Evolutionary conservation across 2,888 invertebrate genomes (phyloP).

Genomic region (Drosophila anceps): DNA sequence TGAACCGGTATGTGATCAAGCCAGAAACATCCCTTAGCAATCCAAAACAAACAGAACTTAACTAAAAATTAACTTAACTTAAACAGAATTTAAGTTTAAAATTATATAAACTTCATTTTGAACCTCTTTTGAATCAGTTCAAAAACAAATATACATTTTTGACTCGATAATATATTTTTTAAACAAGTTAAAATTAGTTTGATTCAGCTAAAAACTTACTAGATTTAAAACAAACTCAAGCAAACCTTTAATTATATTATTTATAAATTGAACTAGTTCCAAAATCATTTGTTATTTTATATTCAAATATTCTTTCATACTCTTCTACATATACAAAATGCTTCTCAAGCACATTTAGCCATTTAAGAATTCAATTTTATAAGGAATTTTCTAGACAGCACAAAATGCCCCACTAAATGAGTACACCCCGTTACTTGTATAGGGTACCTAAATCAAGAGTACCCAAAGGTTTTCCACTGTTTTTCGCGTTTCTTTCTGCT

Average conservation of each 20-base stretch:
- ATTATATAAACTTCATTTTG: not conserved
- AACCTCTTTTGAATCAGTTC: not conserved
- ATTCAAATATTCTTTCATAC: no score
- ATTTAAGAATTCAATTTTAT: not conserved
- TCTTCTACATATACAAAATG: not conserved
- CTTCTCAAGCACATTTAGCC: not conserved
- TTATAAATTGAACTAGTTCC: not conserved
- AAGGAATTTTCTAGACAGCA: no score
- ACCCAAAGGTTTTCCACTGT: slow-evolving; percentile 37
- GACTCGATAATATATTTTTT: not conserved
- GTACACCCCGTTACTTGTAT: not conserved
- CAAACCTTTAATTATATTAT: no score
- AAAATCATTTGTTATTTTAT: not conserved
- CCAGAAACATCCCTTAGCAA: no score
- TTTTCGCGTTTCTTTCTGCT: slow-evolving; percentile 21
- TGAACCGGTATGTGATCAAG: not conserved
- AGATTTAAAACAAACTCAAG: no score
- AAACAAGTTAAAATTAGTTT: not conserved
- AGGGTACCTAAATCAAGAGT: slow-evolving; percentile 41
- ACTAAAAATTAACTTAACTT: not conserved
- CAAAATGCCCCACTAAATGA: not conserved
- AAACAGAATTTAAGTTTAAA: not conserved
- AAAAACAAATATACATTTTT: not conserved
- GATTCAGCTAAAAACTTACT: not conserved
- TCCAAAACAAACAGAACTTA: not conserved